Conservation (phyloP, 64 coral and sea anemone species). For the Anthopleura sola region DNA sequence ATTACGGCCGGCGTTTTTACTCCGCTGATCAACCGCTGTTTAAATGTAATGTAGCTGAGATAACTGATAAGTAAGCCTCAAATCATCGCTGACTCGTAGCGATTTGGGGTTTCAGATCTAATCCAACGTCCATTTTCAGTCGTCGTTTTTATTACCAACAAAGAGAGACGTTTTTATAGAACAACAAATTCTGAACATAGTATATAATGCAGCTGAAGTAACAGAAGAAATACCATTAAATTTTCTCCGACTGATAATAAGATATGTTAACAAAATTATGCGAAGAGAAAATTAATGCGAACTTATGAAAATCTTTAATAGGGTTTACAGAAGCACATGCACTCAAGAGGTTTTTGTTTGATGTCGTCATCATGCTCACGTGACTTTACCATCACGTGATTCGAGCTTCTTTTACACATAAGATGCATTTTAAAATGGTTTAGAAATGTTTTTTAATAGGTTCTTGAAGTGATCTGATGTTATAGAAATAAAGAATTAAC, state of each 20-base stretch:
- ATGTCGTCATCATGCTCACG: neutral
- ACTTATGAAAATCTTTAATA: neutral
- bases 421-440: neutral
- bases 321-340: neutral
- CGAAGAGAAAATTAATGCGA: too few species aligned
- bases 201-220: neutral
- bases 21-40: too few species aligned
- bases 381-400: neutral
- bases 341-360: neutral
- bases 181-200: too few species aligned
- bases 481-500: neutral
- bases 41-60: too few species aligned
- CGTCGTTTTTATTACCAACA: too few species aligned
- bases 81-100: too few species aligned
- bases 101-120: too few species aligned
- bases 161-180: too few species aligned
- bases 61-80: too few species aligned
- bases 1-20: too few species aligned
- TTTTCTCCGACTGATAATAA: neutral
- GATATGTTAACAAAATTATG: neutral
- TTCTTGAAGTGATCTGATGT: neutral
- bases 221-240: neutral
- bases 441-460: neutral
- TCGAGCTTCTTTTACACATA: neutral
- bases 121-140: too few species aligned